Evolutionary conservation across 2,888 invertebrate species (phyloP).

Genomic region (Dicyrtoma fusca): DNA sequence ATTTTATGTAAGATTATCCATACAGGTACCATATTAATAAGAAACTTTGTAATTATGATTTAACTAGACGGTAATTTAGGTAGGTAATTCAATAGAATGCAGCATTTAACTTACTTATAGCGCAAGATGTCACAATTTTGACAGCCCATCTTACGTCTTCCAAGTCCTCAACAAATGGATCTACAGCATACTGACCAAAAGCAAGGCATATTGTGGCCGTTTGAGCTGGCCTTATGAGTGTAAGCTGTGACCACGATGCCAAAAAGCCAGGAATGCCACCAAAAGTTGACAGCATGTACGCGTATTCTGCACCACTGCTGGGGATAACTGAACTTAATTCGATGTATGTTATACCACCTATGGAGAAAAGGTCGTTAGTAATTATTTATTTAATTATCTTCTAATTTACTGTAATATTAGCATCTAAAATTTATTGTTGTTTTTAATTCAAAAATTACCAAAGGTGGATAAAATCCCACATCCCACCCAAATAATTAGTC

Average conservation of each 20-base stretch:
- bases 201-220: constrained; percentile 77
- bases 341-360: constrained; percentile 77
- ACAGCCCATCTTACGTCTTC: constrained; percentile 21
- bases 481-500: constrained; percentile 75
- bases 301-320: constrained; percentile 79
- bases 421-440: neutral
- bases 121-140: constrained; percentile 12
- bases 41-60: neutral
- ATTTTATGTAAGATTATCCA: neutral
- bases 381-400: neutral
- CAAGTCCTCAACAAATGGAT: constrained; percentile 37
- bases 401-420: neutral
- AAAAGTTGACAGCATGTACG: constrained; percentile 76
- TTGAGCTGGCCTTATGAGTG: constrained; percentile 74
- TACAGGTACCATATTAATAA: neutral
- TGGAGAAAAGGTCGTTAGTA: neutral
- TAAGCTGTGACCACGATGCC: constrained; percentile 76
- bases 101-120: constrained; percentile 25
- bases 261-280: constrained; percentile 76
- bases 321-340: constrained; percentile 78
- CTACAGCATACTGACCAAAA: constrained; percentile 70
- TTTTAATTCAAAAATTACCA: constrained; percentile 2
- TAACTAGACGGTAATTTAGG: neutral
- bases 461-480: constrained; percentile 71
- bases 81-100: too few species aligned